Evolutionary conservation across 2,888 invertebrate species (phyloP), one percentile per base, ranked within the genome.

Genomic region (Plutella xylostella): DNA sequence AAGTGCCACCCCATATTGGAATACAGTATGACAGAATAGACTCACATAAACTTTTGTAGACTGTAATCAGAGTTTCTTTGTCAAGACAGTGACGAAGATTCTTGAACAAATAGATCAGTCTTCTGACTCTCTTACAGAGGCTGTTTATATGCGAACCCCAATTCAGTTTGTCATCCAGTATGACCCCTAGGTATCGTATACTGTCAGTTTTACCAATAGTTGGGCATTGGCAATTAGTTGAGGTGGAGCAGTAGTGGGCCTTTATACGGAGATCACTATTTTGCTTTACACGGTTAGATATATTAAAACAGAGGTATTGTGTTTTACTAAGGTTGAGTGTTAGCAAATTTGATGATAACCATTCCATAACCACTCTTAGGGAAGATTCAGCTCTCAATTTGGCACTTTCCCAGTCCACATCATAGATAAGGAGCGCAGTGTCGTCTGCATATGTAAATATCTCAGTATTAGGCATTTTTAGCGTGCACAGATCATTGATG

Each of bases 21-120:
- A 47, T 42, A 25, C 47, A 47, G 38, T 49, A 49, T 9, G 45
- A 45, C 1, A 49, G 3, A 3, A 47, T 4, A 14, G 49, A 45
- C 25, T 43, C 41, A 12, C 43, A 38, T 7, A 49, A 12, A 9
- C 45, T 43, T 6, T 20, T 18, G 25, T 49, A 49, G 2, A 45
- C 22, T 14, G 9, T 38, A 9, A 19, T n/a, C 17, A 12, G 18
- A 15, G 12, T n/a, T 9, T 9, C 9, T 19, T 5, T 3, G 15
- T 38, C 20, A 18, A 14, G 19, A 4, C 9, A 9, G 14, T 38
- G 18, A 7, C 38, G 7, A 9, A 38, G 20, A 38, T 38, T 38
- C 19, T 38, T 38, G 19, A 38, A 34, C 14, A 34, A n/a, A 15
- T 34, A 34, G 14, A 34, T 34, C n/a, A 34, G 17, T 38, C 12